Base-by-base conservation (phyloP, 2,113 vertebrate genomes). In the Labeo rohita region DNA sequence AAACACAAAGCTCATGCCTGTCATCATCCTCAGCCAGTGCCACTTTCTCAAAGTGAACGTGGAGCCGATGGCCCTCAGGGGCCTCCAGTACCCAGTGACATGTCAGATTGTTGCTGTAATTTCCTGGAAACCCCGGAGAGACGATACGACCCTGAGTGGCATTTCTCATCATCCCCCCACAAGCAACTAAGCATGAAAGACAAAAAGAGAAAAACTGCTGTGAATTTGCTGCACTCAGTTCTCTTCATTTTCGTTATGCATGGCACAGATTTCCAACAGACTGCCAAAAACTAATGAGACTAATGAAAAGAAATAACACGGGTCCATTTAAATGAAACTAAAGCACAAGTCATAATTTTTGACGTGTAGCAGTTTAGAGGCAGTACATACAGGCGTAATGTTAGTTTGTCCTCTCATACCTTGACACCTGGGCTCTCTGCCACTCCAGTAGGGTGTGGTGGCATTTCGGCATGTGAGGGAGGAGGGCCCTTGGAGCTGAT, bases 91-190 rank as follows among this genome's bases (percentile, higher is more conserved):
- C 95, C 98, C 98, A 99, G 91, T 98, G 97, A 90, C 98, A 99
- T 0, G 98, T 99, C 91, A 99, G 92, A 91, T 99, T 99, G 96
- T 98, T 99, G 96, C 97, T 99, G 93, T 99, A 99, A 95, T 98
- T 99, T 84, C 96, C 96, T 0, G 98, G 98, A 91, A 98, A 99
- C 88, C 97, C 98, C 0, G 98, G 98, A 0, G 98, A 98, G 84
- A 97, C 80, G 0, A 99, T 95, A 6, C 97, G 97, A 12, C 98
- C 98, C 6, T 96, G 95, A 0, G 96, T 97, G 92, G 97, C 96
- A 0, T 99, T 99, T 85, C 96, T 96, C 85, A 99, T 92, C 92
- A 96, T 94, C 0, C 98, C 97, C 0, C 98, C 98, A 0, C 98
- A 99, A 9, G 95, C 94, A 80, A 96, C 98, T 99, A 80, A 68